Base-by-base conservation (phyloP, 2,797 vertebrate genomes). In the Epinephelus awoara region DNA sequence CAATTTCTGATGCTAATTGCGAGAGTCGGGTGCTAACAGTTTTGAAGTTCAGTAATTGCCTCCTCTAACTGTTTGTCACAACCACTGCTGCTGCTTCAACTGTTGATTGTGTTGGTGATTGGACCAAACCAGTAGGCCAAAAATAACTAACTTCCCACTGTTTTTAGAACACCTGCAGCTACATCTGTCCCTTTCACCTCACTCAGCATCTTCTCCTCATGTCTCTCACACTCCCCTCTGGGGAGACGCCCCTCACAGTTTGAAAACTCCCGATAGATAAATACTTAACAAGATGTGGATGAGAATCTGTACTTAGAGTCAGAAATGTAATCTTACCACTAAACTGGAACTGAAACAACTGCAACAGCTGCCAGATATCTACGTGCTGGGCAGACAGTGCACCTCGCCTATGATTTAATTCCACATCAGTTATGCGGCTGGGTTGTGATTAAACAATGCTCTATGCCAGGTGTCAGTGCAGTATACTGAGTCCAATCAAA, bases 371-470 rank as follows among this genome's bases (percentile, higher is more conserved):
- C n/a, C 56, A 76, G 44, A 54, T 66, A 62, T 55, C 17, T 57
- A 21, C 0, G 3, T 52, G 15, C 52, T 47, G 56, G 50, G 67
- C 71, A 70, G 50, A 67, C 58, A 51, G 58, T 6, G 17, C 27
- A 47, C 15, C 55, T 23, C 7, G 21, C 4, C 76, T 68, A 3
- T 81, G 56, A 82, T 75, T 84, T 63, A 64, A 79, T 84, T 73
- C 38, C 42, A 69, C 29, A 72, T 67, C 34, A 23, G 52, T 64
- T 77, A 38, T 64, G 64, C 65, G 3, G 51, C 57, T 55, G 59
- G 13, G 49, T 47, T 71, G 61, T 71, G 68, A 85, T 81, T 75
- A 72, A 83, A 81, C 51, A 66, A 50, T 66, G 42, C 56, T 67
- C 47, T 9, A 5, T 59, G 62, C 25, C 70, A 67, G 56, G 62